Evolutionary conservation across 2,113 vertebrate species (phyloP).

Genomic region (Nestor notabilis): DNA sequence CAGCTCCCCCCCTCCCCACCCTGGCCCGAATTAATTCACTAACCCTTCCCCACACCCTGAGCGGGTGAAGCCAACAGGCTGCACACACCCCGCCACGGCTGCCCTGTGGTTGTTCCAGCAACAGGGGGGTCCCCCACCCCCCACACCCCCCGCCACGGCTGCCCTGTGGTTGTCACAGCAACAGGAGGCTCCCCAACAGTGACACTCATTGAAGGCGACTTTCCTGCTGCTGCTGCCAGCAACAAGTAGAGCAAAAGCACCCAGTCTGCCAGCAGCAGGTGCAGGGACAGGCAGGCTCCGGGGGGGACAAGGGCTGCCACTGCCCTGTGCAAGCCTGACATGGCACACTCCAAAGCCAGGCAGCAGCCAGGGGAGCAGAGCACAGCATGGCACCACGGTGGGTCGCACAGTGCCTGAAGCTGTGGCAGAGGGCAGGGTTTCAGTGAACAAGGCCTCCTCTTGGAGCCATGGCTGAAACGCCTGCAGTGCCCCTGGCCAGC

Average conservation of each 20-base stretch:
- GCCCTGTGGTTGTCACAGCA: slow-evolving; percentile 41
- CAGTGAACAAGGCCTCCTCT: not conserved
- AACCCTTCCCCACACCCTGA: not conserved
- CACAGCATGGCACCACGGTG: fast-evolving
- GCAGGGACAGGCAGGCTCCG: fast-evolving
- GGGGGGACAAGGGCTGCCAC: no score
- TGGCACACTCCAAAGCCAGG: not conserved
- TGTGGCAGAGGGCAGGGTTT: not conserved
- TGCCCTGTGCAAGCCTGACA: not conserved
- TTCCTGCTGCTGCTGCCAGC: slow-evolving; percentile 44
- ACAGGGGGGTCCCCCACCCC: slow-evolving; percentile 38
- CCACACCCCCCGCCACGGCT: not conserved
- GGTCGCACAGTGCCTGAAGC: not conserved
- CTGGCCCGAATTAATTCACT: not conserved
- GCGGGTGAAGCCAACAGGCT: not conserved
- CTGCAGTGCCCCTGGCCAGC: not conserved
- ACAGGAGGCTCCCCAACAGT: slow-evolving; percentile 16
- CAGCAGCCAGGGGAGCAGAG: fast-evolving
- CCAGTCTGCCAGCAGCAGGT: fast-evolving
- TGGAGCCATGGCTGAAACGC: not conserved
- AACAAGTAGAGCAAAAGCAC: slow-evolving; percentile 65
- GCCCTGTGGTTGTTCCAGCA: slow-evolving; percentile 39
- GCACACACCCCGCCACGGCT: not conserved
- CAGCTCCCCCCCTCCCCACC: fast-evolving
- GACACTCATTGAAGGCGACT: not conserved